Base-by-base conservation (phyloP, 2,797 vertebrate species). In the Florisuga fusca region DNA sequence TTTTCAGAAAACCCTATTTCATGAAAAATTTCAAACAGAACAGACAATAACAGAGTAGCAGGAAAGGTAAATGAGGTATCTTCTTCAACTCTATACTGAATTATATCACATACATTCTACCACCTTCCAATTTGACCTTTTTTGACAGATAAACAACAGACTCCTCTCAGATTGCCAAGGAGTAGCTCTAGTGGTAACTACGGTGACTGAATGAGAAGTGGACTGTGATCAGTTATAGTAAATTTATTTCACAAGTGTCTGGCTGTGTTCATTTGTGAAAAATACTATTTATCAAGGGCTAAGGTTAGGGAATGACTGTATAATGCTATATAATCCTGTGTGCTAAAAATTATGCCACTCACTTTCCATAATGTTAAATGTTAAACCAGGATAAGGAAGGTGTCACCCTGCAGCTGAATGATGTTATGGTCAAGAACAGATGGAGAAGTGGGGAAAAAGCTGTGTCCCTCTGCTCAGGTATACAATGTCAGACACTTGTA, bases 111-210 rank as follows among this genome's bases (percentile, higher is more conserved):
- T 22, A 59, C 14, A 58, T 66, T 92, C 34, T 79, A 61, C 11
- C 10, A 72, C n/a, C 38, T 81, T 34, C 13, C 25, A 75, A 15
- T 25, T 86, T 11, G 75, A 81, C 46, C 19, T 69, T 67, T 45
- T 71, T 46, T 53, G 15, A 31, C 46, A 2, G 7, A 73, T 68
- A 34, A 80, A 57, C 53, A 89, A 62, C 57, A 91, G 46, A 50
- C 22, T 59, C 51, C 68, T 58, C 43, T 27, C 46, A 88, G 55
- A 76, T 15, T 59, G 77, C 29, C 68, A 8, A 2, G 50, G 67
- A 93, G 77, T 8, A 54, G 58, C 51, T 41, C 68, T 82, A 53
- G 18, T 46, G 55, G 85, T 89, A 96, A 83, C 90, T 87, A 73
- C 27, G 55, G 71, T 46, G 59, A 86, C 53, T 29, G 53, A 86